Percentiles rank a stretch among this genome's conserved stretches.
Evolutionary conservation across 2,797 vertebrate genomes (phyloP).

Genomic region (Chromobotia macracanthus): DNA sequence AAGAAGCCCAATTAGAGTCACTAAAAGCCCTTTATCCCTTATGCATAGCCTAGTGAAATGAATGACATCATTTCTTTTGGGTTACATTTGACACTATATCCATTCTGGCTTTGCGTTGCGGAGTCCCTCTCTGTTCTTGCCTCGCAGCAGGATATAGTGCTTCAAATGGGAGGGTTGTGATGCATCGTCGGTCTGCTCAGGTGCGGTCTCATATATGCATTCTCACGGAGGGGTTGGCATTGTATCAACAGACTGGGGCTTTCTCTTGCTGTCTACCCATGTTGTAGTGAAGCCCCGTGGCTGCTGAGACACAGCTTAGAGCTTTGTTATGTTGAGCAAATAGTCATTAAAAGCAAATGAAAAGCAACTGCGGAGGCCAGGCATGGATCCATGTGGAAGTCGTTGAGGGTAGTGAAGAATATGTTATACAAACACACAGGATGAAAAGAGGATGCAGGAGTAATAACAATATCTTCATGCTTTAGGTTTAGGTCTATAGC

Average conservation of each 20-base stretch:
- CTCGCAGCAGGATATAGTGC: background rate
- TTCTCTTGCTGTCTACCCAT: background rate
- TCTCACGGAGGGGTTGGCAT: constrained; percentile 35
- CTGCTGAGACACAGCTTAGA: constrained; percentile 37
- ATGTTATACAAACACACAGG: constrained; percentile 21
- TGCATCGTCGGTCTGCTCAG: constrained; percentile 36
- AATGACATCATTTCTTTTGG: constrained; percentile 24
- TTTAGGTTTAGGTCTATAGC: constrained; percentile 2
- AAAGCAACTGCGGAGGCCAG: constrained; percentile 20
- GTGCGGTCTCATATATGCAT: constrained; percentile 55
- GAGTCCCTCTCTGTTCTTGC: constrained; percentile 15
- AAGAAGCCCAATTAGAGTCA: constrained; percentile 50
- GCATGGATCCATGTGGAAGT: background rate
- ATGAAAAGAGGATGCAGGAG: background rate
- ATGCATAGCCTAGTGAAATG: constrained; percentile 24
- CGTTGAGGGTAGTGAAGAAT: background rate
- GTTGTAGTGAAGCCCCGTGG: constrained; percentile 8
- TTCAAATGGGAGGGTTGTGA: background rate
- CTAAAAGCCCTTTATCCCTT: constrained; percentile 40
- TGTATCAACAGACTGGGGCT: constrained; percentile 24
- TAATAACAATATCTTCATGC: background rate
- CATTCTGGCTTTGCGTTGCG: background rate
- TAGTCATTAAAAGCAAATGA: constrained; percentile 56
- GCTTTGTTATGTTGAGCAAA: constrained; percentile 53
- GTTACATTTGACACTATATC: constrained; percentile 33